Evolutionary conservation across 2,113 vertebrate species (phyloP).

Genomic region (Capreolus pygargus): DNA sequence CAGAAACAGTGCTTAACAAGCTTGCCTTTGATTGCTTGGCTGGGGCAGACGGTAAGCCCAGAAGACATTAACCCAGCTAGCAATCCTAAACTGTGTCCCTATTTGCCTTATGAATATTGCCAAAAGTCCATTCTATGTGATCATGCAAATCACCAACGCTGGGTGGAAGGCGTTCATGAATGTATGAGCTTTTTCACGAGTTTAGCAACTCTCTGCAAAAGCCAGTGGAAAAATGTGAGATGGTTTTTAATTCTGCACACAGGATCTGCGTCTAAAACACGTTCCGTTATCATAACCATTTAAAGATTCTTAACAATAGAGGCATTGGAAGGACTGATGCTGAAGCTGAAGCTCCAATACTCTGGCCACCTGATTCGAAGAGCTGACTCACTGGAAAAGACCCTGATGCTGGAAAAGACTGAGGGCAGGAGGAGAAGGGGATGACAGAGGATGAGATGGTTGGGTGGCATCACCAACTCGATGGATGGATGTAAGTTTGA

Average conservation of each 20-base stretch:
- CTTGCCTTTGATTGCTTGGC: neutral
- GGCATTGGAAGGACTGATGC: neutral
- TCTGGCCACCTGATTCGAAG: neutral
- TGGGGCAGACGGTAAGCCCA: neutral
- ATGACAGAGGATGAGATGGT: accelerated
- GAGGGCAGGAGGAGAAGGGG: neutral
- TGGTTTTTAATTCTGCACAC: neutral
- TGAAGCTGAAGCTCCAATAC: neutral
- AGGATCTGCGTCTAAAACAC: accelerated
- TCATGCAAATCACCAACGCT: neutral
- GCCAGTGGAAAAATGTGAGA: neutral
- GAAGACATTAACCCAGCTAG: neutral
- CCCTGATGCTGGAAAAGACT: neutral
- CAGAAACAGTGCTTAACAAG: neutral
- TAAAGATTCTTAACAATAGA: neutral
- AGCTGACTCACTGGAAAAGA: neutral
- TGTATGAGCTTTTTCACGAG: neutral
- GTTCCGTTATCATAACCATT: neutral
- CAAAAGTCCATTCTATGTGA: constrained; percentile 10
- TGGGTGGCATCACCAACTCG: neutral
- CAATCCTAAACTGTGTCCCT: neutral
- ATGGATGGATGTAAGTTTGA: accelerated
- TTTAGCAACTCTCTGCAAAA: neutral
- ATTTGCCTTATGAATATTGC: neutral
- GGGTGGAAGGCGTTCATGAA: neutral